Percentiles rank a stretch among this genome's conserved stretches.
phyloP scores from a whole-genome alignment of 2,797 vertebrate genomes.

The Austrolebias charrua region DNA sequence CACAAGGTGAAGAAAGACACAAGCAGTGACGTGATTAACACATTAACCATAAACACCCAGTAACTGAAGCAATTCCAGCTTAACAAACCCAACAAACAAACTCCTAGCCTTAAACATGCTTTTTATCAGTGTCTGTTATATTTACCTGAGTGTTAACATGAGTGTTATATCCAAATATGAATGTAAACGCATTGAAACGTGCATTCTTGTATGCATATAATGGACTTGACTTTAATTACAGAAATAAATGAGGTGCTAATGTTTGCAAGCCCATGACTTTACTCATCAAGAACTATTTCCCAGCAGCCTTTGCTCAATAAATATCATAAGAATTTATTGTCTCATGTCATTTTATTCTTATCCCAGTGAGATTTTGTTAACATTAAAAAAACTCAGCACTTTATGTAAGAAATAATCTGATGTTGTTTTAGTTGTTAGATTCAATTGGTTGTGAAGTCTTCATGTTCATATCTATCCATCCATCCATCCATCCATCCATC shows the following conservation, averaged over 20 bases:
- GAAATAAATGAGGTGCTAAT: slow-evolving; percentile 87
- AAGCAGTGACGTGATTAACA: slow-evolving; percentile 49
- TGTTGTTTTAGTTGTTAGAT: too few relatives aligned
- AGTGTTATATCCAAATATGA: slow-evolving; percentile 21
- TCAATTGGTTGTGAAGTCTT: too few relatives aligned
- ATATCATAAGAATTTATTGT: slow-evolving; percentile 80
- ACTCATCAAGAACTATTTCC: slow-evolving; percentile 89
- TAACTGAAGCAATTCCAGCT: slow-evolving; percentile 69
- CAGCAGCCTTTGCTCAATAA: slow-evolving; percentile 99
- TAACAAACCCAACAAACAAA: slow-evolving; percentile 82
- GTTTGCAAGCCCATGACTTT: slow-evolving; percentile 87
- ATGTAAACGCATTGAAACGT: slow-evolving; percentile 68
- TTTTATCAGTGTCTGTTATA: slow-evolving; percentile 92
- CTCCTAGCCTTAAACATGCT: slow-evolving; percentile 98
- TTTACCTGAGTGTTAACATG: slow-evolving; percentile 95
- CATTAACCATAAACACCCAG: slow-evolving; percentile 68
- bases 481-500: too few relatives aligned
- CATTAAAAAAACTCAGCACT: too few relatives aligned
- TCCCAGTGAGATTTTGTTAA: not conserved
- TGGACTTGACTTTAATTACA: slow-evolving; percentile 92
- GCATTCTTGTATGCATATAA: slow-evolving; percentile 80
- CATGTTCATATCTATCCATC: too few relatives aligned
- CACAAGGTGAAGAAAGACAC: slow-evolving; percentile 48
- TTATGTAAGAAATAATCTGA: too few relatives aligned
- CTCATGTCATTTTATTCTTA: slow-evolving; percentile 37